Conservation (phyloP, 2,888 invertebrate genomes). For the Stegana nigrithorax region DNA sequence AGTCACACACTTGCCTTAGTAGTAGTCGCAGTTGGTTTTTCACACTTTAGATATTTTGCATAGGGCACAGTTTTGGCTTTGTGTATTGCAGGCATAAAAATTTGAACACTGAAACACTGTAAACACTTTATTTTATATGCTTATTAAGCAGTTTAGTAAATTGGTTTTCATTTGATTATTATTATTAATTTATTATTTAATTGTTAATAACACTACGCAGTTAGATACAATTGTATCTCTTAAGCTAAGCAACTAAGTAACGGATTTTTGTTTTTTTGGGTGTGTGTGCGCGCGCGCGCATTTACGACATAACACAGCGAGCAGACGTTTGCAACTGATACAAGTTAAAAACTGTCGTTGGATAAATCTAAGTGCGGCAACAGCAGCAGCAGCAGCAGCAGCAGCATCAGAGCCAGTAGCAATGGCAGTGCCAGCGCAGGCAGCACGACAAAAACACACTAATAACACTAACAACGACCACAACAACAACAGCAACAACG, state of each 20-base stretch:
- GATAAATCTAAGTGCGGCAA: conserved; percentile 37
- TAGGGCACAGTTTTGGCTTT: conserved; percentile 4
- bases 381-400: conserved; percentile 30
- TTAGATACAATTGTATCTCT: conserved; percentile 9
- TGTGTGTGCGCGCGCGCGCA: conserved; percentile 36
- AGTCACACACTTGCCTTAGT: too few species aligned
- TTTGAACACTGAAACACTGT: too few species aligned
- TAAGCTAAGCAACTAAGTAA: not conserved
- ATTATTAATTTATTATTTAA: not conserved
- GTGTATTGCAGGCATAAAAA: too few species aligned
- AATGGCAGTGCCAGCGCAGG: too few species aligned
- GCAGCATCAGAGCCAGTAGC: conserved; percentile 30
- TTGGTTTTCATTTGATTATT: conserved; percentile 14
- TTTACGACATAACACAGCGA: conserved; percentile 65
- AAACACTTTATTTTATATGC: too few species aligned
- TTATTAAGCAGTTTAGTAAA: not conserved
- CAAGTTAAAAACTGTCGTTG: conserved; percentile 53
- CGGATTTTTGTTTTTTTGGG: not conserved
- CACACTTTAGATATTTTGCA: not conserved
- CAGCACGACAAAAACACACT: conserved; percentile 43
- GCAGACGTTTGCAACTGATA: conserved; percentile 69
- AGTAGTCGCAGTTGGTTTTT: not conserved
- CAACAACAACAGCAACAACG: conserved; percentile 20
- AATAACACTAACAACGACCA: conserved; percentile 3
- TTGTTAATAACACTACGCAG: conserved; percentile 10